Conservation (phyloP, 2,113 vertebrate genomes). For the Cryptotis parvus region DNA sequence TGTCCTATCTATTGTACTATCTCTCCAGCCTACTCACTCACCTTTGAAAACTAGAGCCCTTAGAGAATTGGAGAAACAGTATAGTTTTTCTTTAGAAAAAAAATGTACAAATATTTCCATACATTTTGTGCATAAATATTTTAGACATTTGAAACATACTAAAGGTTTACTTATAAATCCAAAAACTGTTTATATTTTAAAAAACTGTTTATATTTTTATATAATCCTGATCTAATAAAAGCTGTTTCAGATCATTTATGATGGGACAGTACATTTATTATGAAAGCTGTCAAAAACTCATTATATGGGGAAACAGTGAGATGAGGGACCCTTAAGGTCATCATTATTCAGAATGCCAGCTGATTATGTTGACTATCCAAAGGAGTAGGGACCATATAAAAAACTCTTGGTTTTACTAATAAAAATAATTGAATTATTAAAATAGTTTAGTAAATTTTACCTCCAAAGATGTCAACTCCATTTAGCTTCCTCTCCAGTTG, state of each 20-base stretch:
- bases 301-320: not conserved
- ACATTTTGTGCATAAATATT: not conserved
- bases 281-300: not conserved
- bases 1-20: no score
- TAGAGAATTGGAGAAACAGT: not conserved
- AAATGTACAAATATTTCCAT: not conserved
- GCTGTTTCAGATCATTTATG: no score
- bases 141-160: not conserved
- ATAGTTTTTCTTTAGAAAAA: not conserved
- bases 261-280: not conserved
- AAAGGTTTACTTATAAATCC: not conserved
- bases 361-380: not conserved
- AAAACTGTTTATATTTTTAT: not conserved
- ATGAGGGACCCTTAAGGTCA: not conserved
- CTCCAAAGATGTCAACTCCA: not conserved
- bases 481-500: not conserved
- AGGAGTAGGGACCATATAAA: not conserved
- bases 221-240: not conserved
- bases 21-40: no score
- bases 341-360: not conserved
- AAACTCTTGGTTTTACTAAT: not conserved
- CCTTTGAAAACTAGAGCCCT: not conserved
- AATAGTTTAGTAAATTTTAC: not conserved
- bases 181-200: not conserved
- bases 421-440: not conserved